phyloP scores from a whole-genome alignment of 2,888 invertebrate genomes.

The Lasioglossum calceatum region DNA sequence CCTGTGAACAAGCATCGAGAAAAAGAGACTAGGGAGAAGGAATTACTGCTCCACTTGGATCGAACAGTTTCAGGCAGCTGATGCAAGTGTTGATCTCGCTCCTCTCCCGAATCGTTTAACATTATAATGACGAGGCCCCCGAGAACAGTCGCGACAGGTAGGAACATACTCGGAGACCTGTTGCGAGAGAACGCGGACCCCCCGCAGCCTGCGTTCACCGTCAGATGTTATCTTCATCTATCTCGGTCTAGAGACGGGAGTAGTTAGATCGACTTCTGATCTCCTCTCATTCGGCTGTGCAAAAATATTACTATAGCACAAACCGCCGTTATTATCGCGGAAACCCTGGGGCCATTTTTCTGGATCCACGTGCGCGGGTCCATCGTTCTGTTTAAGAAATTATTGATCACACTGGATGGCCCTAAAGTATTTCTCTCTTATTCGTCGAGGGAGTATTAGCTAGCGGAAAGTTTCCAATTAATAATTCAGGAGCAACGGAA shows the following conservation, averaged over 20 bases:
- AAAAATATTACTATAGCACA: constrained; percentile 27
- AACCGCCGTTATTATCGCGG: constrained; percentile 46
- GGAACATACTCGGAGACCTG: constrained; percentile 67
- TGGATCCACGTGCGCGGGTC: constrained; percentile 22
- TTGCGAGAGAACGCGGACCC: constrained; percentile 73
- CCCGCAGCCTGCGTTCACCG: constrained; percentile 72
- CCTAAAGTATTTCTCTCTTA: neutral
- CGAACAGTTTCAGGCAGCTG: constrained; percentile 44
- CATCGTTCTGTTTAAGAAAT: constrained; percentile 22
- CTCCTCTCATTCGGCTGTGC: constrained; percentile 22
- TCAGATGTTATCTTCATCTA: constrained; percentile 76
- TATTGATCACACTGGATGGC: constrained; percentile 2
- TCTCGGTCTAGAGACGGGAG: constrained; percentile 63
- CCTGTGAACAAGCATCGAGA: neutral
- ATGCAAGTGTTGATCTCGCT: constrained; percentile 54
- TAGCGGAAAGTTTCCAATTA: neutral
- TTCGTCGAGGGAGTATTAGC: neutral
- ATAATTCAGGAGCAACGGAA: constrained; percentile 19
- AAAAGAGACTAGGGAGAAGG: neutral
- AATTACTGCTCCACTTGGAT: constrained; percentile 51
- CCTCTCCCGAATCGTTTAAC: constrained; percentile 72
- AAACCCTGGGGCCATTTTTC: constrained; percentile 33
- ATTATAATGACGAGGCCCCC: constrained; percentile 72
- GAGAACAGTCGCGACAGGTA: constrained; percentile 70
- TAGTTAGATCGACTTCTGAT: constrained; percentile 49